Base-by-base conservation (phyloP, 2,113 vertebrate genomes). In the Amphilophus citrinellus region DNA sequence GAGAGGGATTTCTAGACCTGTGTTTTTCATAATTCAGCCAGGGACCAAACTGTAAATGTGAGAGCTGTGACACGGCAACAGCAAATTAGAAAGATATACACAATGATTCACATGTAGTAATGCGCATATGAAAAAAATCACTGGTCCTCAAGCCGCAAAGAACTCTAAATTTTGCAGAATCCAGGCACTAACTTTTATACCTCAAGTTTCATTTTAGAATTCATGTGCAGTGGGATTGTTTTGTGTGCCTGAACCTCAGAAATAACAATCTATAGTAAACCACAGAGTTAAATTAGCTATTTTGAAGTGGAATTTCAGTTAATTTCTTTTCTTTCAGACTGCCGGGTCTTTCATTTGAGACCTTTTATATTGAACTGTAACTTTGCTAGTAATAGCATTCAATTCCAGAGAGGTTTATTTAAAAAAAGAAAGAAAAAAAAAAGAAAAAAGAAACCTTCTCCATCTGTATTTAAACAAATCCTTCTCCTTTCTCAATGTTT, bases 71-170 rank as follows among this genome's bases (percentile, higher is more conserved):
- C 65, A 66, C 35, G 62, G 88, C 80, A 77, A 90, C 79, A 68
- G 88, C 77, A 88, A 80, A 84, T n/a, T 24, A 61, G 53, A 89
- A 83, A 91, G 77, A 77, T 39, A 77, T 80, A 87, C 76, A 92
- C 65, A 62, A 61, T 60, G 85, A 81, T 84, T 79, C 17, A 84
- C 92, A 91, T 93, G 94, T 92, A 93, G 73, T 81, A 82, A 83
- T 22, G 84, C 56, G 79, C 50, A 82, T 32, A 44, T 27, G 50
- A 35, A 66, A 57, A 79, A 63, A 80, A 61, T 39, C 62, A 30
- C 22, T 63, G 56, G 65, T 82, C 50, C 80, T 81, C 32, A 20
- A 42, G n/a, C 68, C n/a, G 79, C 35, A 53, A 80, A 73, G 32
- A 73, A 61, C 58, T 61, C 39, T 68, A 79, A 59, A 42, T 42